Conservation (phyloP, 2,888 invertebrate species). For the Dyspetes luteomarginatus region DNA sequence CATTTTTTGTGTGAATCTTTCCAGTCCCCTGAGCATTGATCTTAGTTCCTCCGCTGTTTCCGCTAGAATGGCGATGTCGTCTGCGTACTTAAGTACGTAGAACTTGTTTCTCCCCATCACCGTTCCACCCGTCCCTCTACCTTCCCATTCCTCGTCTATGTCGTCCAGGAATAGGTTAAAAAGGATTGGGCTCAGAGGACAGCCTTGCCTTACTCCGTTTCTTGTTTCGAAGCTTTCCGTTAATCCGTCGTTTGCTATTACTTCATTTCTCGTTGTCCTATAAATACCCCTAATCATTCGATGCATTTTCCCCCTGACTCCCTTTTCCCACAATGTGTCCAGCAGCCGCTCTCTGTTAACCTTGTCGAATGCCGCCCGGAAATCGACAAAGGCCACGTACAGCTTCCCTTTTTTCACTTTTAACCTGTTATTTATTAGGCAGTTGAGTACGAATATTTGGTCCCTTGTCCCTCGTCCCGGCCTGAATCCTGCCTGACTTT, state of each 20-base stretch:
- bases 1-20: constrained; percentile 36
- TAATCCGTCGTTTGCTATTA: constrained; percentile 54
- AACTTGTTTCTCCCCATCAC: constrained; percentile 33
- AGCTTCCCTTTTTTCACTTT: constrained; percentile 44
- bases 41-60: constrained; percentile 4
- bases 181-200: constrained; percentile 56
- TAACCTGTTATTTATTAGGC: constrained; percentile 39
- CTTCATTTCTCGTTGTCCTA: constrained; percentile 37
- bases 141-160: constrained; percentile 53
- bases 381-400: constrained; percentile 58
- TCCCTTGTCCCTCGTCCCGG: constrained; percentile 28
- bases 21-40: constrained; percentile 25
- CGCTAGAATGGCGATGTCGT: constrained; percentile 31
- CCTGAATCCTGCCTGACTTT: not conserved
- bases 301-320: constrained; percentile 51
- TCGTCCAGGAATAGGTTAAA: constrained; percentile 63
- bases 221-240: constrained; percentile 50
- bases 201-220: constrained; percentile 62
- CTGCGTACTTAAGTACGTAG: constrained; percentile 41
- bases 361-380: constrained; percentile 63
- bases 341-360: constrained; percentile 60
- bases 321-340: constrained; percentile 50
- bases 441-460: constrained; percentile 56
- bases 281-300: constrained; percentile 57
- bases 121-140: constrained; percentile 14